phyloP scores from a whole-genome alignment of 2,797 vertebrate genomes.

The Lophius americanus region DNA sequence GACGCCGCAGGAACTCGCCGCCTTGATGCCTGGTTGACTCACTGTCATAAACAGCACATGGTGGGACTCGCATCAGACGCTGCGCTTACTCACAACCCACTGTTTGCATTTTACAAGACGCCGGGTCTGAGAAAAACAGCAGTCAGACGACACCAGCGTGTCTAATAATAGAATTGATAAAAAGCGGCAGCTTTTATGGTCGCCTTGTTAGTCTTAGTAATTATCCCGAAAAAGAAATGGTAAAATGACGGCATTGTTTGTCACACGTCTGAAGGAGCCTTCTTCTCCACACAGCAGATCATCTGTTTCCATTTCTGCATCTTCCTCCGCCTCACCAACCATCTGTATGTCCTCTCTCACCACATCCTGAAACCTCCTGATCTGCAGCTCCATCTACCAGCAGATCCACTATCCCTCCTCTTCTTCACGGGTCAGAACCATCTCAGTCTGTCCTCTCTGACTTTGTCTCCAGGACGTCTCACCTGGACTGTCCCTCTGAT shows the following conservation, averaged over 20 bases:
- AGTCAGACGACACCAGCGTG: constrained; percentile 55
- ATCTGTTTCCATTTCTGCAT: constrained; percentile 10
- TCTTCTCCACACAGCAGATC: constrained; percentile 55
- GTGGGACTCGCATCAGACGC: constrained; percentile 48
- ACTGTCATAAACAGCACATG: constrained; percentile 40
- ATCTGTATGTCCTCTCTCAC: too few relatives aligned
- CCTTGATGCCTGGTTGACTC: constrained; percentile 46
- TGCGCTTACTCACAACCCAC: constrained; percentile 40
- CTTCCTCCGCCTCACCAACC: too few relatives aligned
- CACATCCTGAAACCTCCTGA: too few relatives aligned
- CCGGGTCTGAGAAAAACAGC: constrained; percentile 39
- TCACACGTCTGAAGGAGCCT: constrained; percentile 49
- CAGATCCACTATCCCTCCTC: too few relatives aligned
- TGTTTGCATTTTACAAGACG: constrained; percentile 58
- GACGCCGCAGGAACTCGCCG: constrained; percentile 15
- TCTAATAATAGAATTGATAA: constrained; percentile 45
- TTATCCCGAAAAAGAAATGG: constrained; percentile 51
- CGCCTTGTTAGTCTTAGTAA: constrained; percentile 45
- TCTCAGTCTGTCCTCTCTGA: too few relatives aligned
- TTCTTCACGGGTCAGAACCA: too few relatives aligned
- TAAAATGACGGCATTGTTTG: constrained; percentile 49
- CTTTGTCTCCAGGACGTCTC: too few relatives aligned
- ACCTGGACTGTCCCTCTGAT: too few relatives aligned
- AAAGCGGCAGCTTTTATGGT: constrained; percentile 45
- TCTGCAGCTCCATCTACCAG: too few relatives aligned